phyloP scores from a whole-genome alignment of 2,888 invertebrate genomes.

The Cylindroiulus punctatus region DNA sequence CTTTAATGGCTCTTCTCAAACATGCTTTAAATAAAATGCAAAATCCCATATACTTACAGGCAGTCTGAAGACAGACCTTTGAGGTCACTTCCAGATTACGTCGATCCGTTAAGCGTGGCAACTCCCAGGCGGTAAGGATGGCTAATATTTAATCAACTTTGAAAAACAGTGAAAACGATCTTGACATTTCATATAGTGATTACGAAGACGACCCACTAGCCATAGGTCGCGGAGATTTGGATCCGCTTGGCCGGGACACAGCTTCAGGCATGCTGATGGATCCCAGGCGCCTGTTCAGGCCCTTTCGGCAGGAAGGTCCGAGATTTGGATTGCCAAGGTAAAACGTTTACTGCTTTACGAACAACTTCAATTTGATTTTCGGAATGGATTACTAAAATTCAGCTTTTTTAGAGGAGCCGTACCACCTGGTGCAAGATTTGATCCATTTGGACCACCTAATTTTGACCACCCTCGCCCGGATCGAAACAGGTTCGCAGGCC shows the following conservation, averaged over 20 bases:
- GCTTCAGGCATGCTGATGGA: constrained; percentile 82
- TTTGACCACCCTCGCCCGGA: constrained; percentile 62
- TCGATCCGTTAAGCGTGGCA: not conserved
- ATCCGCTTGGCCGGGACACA: constrained; percentile 74
- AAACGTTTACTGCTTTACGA: not conserved
- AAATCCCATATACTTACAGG: no score
- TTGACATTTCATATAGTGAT: not conserved
- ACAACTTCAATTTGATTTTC: not conserved
- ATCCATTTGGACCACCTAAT: constrained; percentile 81
- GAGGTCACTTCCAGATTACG: not conserved
- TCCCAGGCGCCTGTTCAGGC: constrained; percentile 66
- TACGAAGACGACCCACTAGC: not conserved
- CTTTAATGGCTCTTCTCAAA: no score
- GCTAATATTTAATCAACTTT: no score
- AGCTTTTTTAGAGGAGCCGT: constrained; percentile 71
- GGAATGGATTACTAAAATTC: not conserved
- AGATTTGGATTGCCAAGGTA: constrained; percentile 42
- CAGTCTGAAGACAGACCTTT: not conserved
- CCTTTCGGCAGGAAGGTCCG: constrained; percentile 59
- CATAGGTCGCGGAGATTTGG: constrained; percentile 80
- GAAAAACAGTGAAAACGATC: not conserved
- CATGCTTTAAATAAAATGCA: no score
- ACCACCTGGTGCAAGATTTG: constrained; percentile 85
- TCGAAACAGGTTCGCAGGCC: constrained; percentile 62
- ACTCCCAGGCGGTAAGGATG: not conserved